These are phyloP conservation scores for Argyrosomus regius DNA, from an alignment of 2,797 vertebrate genomes.

Conservation along the genomic window DNA sequence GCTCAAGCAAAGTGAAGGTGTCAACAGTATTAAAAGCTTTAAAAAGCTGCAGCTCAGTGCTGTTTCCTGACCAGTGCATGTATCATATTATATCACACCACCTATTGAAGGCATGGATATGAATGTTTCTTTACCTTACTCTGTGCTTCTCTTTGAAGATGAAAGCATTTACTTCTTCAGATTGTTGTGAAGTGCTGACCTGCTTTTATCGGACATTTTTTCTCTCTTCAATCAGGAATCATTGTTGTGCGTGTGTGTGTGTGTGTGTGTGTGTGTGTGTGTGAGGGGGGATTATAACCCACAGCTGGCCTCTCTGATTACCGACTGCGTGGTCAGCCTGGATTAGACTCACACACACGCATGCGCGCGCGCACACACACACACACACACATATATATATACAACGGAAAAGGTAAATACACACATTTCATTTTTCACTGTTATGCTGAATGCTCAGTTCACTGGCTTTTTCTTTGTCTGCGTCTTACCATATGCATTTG, in stretches of 20 bases:
- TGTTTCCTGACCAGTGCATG: neutral
- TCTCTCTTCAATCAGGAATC: slow-evolving; percentile 49
- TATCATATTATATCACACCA: neutral
- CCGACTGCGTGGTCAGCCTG: slow-evolving; percentile 72
- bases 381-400: slow-evolving; percentile 16
- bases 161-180: slow-evolving; percentile 1
- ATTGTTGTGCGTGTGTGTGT: slow-evolving; percentile 43
- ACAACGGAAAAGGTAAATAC: slow-evolving; percentile 49
- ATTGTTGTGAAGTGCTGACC: slow-evolving; percentile 34
- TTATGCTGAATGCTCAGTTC: slow-evolving; percentile 48
- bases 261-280: slow-evolving; percentile 12
- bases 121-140: slow-evolving; percentile 9
- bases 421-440: slow-evolving; percentile 57
- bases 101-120: slow-evolving; percentile 18
- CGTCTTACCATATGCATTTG: slow-evolving; percentile 30
- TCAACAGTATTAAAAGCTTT: neutral
- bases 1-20: neutral
- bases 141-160: slow-evolving; percentile 34
- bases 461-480: slow-evolving; percentile 53
- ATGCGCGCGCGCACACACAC: slow-evolving; percentile 15
- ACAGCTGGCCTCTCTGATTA: slow-evolving; percentile 75
- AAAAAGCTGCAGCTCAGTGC: neutral
- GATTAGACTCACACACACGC: slow-evolving; percentile 57
- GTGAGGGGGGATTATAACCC: slow-evolving; percentile 60
- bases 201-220: slow-evolving; percentile 24